A percentile compares a stretch with the other conserved stretches of the same genome.
Evolutionary conservation across 2,888 invertebrate species (phyloP).

Genomic region (Itoplectis maculator): DNA sequence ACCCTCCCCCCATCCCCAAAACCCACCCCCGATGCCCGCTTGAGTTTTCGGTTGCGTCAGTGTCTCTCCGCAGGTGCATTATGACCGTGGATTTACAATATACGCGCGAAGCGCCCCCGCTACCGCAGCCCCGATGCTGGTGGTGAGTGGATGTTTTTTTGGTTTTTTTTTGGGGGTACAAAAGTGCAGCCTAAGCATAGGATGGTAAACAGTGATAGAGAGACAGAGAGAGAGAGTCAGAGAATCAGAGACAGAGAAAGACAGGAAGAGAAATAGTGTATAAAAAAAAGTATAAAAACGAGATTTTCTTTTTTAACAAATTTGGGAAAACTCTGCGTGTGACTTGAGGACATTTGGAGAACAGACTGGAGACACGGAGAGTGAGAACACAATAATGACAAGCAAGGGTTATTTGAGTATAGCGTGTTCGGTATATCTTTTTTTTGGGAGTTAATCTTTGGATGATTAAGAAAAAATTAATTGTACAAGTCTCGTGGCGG

Average conservation of each 20-base stretch:
- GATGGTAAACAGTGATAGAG: slow-evolving; percentile 46
- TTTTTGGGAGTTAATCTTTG: slow-evolving; percentile 58
- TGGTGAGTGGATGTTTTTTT: slow-evolving; percentile 41
- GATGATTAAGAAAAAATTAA: slow-evolving; percentile 8
- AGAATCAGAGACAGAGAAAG: slow-evolving; percentile 69
- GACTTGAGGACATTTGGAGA: slow-evolving; percentile 44
- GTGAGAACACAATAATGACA: slow-evolving; percentile 81
- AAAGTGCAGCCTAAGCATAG: slow-evolving; percentile 66
- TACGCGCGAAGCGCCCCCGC: slow-evolving; percentile 49
- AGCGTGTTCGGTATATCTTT: slow-evolving; percentile 71
- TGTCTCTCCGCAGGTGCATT: slow-evolving; percentile 63
- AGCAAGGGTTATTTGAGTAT: slow-evolving; percentile 81
- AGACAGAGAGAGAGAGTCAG: slow-evolving; percentile 72
- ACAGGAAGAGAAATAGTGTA: slow-evolving; percentile 56
- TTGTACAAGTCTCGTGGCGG: not conserved
- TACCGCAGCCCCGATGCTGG: slow-evolving; percentile 50
- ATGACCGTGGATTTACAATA: slow-evolving; percentile 35
- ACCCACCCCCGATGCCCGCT: no score
- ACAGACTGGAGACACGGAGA: slow-evolving; percentile 65
- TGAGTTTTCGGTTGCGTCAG: slow-evolving; percentile 77
- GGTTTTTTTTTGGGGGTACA: slow-evolving; percentile 43
- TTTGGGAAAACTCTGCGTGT: slow-evolving; percentile 35
- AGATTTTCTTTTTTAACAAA: no score
- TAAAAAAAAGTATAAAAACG: slow-evolving; percentile 56
- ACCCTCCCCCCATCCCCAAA: no score